Conservation (phyloP, 2,888 invertebrate genomes). For the Epiblema foenella region DNA sequence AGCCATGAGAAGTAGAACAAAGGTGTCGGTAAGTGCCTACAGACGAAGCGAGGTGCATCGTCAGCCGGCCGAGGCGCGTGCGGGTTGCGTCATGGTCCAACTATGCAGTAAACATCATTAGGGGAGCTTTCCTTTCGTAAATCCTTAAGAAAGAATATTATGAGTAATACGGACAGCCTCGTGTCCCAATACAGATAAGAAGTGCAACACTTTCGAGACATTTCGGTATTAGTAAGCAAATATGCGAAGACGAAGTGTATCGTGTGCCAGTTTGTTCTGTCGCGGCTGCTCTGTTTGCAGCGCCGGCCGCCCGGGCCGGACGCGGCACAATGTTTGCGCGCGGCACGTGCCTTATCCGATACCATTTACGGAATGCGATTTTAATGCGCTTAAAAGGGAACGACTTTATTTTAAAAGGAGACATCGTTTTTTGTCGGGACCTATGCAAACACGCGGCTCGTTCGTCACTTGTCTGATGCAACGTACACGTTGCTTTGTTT, state of each 20-base stretch:
- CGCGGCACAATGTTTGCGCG: constrained; percentile 46
- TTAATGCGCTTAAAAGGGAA: constrained; percentile 75
- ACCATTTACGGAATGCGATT: constrained; percentile 79
- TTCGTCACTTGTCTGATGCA: constrained; percentile 47
- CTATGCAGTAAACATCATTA: constrained; percentile 36
- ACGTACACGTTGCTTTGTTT: constrained; percentile 34
- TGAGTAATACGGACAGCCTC: constrained; percentile 37
- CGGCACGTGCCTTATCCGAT: constrained; percentile 79
- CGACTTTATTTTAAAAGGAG: constrained; percentile 66
- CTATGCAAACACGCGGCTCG: constrained; percentile 54
- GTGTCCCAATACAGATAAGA: constrained; percentile 37
- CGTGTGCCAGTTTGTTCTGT: constrained; percentile 43
- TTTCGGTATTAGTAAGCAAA: constrained; percentile 43
- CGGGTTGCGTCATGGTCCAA: constrained; percentile 46
- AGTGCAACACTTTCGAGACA: constrained; percentile 41
- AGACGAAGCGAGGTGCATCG: constrained; percentile 16
- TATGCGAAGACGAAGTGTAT: constrained; percentile 41
- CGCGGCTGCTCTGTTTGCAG: constrained; percentile 40
- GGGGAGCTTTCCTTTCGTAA: constrained; percentile 28
- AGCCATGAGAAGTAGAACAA: constrained; percentile 19
- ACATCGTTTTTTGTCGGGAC: constrained; percentile 64
- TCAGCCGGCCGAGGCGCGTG: constrained; percentile 29
- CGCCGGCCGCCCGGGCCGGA: constrained; percentile 33
- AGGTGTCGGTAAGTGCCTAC: constrained; percentile 17
- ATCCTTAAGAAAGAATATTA: constrained; percentile 35